Evolutionary conservation across 1,140 invertebrate species (phyloP), one percentile per base, ranked within the genome.

Genomic region (Phenacoccus solenopsis): DNA sequence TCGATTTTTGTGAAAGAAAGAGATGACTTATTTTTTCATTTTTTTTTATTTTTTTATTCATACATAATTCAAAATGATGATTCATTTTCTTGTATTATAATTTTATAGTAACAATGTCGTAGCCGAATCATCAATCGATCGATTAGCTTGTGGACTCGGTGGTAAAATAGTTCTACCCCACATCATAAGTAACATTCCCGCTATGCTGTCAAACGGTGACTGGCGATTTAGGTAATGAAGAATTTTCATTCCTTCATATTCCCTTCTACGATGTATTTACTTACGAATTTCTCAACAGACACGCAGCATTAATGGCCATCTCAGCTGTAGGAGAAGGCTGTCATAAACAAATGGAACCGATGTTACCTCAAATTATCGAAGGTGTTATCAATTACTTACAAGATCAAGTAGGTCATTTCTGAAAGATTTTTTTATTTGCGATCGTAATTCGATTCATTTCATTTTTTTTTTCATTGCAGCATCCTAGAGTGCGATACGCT

Each of bases 251-350:
- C 20, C 12, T 27, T n/a, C n/a, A 68, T 25, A 35, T 61, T 69
- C 25, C 57, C 1, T 61, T 21, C 28, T 28, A 24, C 13, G 22
- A 49, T n/a, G n/a, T n/a, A n/a, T n/a, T 20, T 68, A 32, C 16
- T 10, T 68, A 1, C 20, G 13, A 25, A 61, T 57, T 24, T 67
- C 71, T 61, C 59, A 74, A 76, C 79, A 82, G 96, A 25, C 93
- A 98, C 79, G 96, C 96, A 67, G 97, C 94, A 16, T 84, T 99
- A 21, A 99, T 98, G 95, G 96, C 97, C 3, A 89, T 99, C 24
- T 98, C 96, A 13, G 93, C 96, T 9, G 92, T 97, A 70, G 98
- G 97, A 0, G 98, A 99, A 83, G 97, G 97, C 16, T 98, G 95
- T 76, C 91, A 96, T 77, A 94, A 96, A 78, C 93, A 98, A 79